Evolutionary conservation across 2,888 invertebrate species (phyloP), one percentile per base, ranked within the genome.

Genomic region (Idaea straminata): DNA sequence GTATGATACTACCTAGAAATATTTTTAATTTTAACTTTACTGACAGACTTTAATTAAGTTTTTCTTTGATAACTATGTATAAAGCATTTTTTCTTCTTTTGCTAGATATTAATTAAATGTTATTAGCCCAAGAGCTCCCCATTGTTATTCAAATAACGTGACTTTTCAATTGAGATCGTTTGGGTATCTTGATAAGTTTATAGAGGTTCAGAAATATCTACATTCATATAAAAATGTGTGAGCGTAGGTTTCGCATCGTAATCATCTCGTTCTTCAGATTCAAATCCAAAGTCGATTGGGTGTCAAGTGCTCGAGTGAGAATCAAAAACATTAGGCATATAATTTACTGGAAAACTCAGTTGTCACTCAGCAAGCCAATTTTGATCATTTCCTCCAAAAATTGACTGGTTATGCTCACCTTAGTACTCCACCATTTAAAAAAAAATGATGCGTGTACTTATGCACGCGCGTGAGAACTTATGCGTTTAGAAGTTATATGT

Each of bases 281-380:
- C 5, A 61, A 57, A 47, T 57, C 58, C 61, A 64, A 64, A 63
- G n/a, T 57, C 65, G 36, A 60, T 68, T 63, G 63, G 65, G 61
- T 64, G 66, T 66, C 62, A 64, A 66, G 63, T 61, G 63, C 63
- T 59, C 34, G 64, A 68, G 72, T 70, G 69, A 69, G 72, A 75
- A 77, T 77, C 72, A 72, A 76, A 77, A 80, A 79, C 79, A 79
- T 47, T 47, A 47, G 10, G 47, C 47, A 25, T 25, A 25, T 25
- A 25, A 25, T 25, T 25, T 25, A 25, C 25, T 25, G 25, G 25
- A 1, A 25, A 25, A 25, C 25, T 25, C 3, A 25, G 25, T 25
- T 25, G 25, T 25, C 25, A 25, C 25, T 25, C 25, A 25, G 25
- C 25, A 3, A 25, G 25, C 25, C 25, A 25, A 25, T 25, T 25